Evolutionary conservation across 64 coral and sea anemone species (phyloP), one percentile per base, ranked within the genome.

Genomic region (Cladopsammia gracilis): DNA sequence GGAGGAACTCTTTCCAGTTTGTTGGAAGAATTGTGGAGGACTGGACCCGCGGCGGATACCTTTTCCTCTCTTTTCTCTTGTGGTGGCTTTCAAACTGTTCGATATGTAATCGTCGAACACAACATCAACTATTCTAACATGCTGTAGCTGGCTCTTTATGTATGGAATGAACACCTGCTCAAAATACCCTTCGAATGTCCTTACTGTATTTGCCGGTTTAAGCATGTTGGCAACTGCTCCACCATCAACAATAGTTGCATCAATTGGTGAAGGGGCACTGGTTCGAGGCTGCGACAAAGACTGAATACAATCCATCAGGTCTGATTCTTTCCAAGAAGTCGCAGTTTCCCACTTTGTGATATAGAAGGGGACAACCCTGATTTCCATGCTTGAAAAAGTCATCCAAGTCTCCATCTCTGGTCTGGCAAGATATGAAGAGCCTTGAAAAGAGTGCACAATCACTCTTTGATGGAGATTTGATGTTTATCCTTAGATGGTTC

Each of bases 391-490:
- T 14, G 20, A 94, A 89, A 82, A 88, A 94, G n/a, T 78, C 72
- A 50, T 94, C 92, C 16, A 95, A 78, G 79, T 95, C 87, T 66
- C 79, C 87, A 80, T 86, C 86, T 78, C 86, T 94, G 23, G 93
- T 89, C 49, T 94, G 93, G 52, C 86, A 89, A 2, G 70, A 83
- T 25, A 95, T 90, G 53, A 46, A 90, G 6, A 95, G 80, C 71
- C 79, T 65, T 70, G 93, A 89, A 70, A 90, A 95, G 11, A 95
- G 70, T 25, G 79, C 49, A 59, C 79, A 92, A 16, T 74, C 53
- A 67, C 64, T 92, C 49, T 92, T 91, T 19, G 89, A 54, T 20
- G 76, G 87, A 51, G n/a, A 92, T 62, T 50, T 92, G 66, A 47
- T 92, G 90, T 15, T 88, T 72, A 9, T 75, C 69, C 58, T 91